Percentiles rank a stretch among this genome's conserved stretches.
Conservation (phyloP, 2,113 vertebrate species). For the Phylloscopus whistleri region DNA sequence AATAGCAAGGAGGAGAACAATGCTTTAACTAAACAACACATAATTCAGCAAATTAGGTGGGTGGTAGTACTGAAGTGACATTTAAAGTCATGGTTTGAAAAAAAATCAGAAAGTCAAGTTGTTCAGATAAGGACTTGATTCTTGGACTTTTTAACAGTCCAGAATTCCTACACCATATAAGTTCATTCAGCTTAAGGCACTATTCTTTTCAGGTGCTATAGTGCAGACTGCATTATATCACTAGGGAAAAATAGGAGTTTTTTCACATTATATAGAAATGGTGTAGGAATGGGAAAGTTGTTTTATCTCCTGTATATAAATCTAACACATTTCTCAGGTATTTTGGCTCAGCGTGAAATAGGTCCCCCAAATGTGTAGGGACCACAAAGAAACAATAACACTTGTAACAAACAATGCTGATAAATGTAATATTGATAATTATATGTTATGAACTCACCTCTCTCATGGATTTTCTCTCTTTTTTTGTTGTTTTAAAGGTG, state of each 20-base stretch:
- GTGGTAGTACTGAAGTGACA: neutral
- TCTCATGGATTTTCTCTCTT: neutral
- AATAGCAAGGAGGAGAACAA: constrained; percentile 44
- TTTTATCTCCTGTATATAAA: neutral
- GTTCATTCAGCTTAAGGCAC: neutral
- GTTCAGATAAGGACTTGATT: neutral
- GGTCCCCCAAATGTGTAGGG: neutral
- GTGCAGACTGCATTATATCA: neutral
- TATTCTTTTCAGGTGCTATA: neutral
- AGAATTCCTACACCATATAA: neutral
- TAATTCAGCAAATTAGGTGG: constrained; percentile 44
- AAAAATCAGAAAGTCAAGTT: neutral
- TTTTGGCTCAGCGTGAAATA: neutral
- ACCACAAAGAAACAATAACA: neutral
- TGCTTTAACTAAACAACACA: constrained; percentile 47
- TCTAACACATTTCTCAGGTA: neutral
- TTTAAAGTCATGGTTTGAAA: constrained; percentile 3
- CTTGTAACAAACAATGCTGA: neutral
- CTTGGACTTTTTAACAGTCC: neutral
- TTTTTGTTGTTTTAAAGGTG: constrained; percentile 77
- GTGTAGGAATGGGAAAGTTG: neutral
- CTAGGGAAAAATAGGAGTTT: neutral
- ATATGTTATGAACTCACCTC: neutral
- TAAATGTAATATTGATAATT: neutral
- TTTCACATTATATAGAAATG: neutral